Base-by-base conservation (phyloP, 2,797 vertebrate genomes). In the Myoxocephalus aenaeus region DNA sequence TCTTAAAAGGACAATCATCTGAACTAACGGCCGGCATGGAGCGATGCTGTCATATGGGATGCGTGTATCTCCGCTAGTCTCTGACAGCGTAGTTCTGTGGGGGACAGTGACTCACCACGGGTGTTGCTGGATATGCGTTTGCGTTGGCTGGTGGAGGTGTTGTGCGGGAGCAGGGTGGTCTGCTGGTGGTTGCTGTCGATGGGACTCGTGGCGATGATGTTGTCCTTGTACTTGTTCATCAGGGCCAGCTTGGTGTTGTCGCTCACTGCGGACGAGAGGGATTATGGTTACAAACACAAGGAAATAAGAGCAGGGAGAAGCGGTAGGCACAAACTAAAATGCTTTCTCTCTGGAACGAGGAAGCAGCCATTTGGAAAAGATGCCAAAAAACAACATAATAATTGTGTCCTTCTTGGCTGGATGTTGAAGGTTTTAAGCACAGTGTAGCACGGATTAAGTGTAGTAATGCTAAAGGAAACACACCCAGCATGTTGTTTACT, bases 211-310 rank as follows among this genome's bases (percentile, higher is more conserved):
- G 98, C 97, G 0, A 99, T 99, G 94, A 99, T 98, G 92, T 97
- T 99, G 94, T 99, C 98, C 92, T 99, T 99, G 92, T 99, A 99
- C 86, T 99, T 99, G 95, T 97, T 99, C 98, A 99, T 99, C 79
- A 99, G 93, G 22, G 97, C 98, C 90, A 99, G 93, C 91, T 99
- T 99, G 91, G 97, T 98, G 1, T 96, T 98, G 80, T 99, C 98
- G 0, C 95, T 97, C 82, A 97, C 98, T 97, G 94, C 64, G 46
- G 53, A 76, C 63, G 75, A 85, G 84, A 63, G 78, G 71, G 58
- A 72, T n/a, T 14, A 67, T 48, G 70, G 89, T 81, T 73, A 80
- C 44, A 79, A 78, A 59, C 29, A 32, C 17, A 1, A 20, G 6
- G 6, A 48, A 61, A 56, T 27, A 17, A 36, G 61, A 59, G 38